phyloP scores from a whole-genome alignment of 2,797 vertebrate genomes.

The Macroramphosus scolopax region DNA sequence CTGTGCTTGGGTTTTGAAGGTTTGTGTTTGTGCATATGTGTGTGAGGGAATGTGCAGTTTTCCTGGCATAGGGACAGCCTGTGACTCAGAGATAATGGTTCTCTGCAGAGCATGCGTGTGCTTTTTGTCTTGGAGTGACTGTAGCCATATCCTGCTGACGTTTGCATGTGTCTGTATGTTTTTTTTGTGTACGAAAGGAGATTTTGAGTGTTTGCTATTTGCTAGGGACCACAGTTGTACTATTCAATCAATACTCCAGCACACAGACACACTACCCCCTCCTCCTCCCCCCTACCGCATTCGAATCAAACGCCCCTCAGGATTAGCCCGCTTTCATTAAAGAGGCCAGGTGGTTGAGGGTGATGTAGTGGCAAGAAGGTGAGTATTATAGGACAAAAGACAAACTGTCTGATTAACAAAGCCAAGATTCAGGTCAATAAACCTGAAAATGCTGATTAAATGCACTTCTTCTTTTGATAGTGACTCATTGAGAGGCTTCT shows the following conservation, averaged over 20 bases:
- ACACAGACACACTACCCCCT: slow-evolving; percentile 18
- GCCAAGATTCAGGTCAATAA: neutral
- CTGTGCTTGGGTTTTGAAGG: slow-evolving; percentile 14
- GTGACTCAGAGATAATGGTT: slow-evolving; percentile 80
- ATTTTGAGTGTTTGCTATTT: slow-evolving; percentile 40
- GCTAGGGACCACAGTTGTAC: slow-evolving; percentile 48
- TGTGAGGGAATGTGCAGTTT: slow-evolving; percentile 47
- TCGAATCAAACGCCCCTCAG: slow-evolving; percentile 49
- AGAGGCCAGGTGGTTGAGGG: slow-evolving; percentile 33
- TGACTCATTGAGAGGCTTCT: neutral
- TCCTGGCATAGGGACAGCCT: slow-evolving; percentile 71
- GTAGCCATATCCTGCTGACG: slow-evolving; percentile 47
- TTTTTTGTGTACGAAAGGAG: slow-evolving; percentile 13
- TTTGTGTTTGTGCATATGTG: slow-evolving; percentile 12
- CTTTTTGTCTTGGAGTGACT: slow-evolving; percentile 15
- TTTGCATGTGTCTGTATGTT: slow-evolving; percentile 9
- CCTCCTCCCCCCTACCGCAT: too few species aligned
- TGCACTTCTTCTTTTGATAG: too few species aligned
- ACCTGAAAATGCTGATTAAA: neutral
- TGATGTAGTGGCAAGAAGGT: slow-evolving; percentile 21
- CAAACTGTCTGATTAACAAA: slow-evolving; percentile 23
- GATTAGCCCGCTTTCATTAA: slow-evolving; percentile 60
- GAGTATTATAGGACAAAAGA: slow-evolving; percentile 22
- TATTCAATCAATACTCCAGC: slow-evolving; percentile 56
- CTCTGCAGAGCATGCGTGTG: slow-evolving; percentile 60